Base-by-base conservation (phyloP, 2,888 invertebrate species). In the Eupithecia vulgata region DNA sequence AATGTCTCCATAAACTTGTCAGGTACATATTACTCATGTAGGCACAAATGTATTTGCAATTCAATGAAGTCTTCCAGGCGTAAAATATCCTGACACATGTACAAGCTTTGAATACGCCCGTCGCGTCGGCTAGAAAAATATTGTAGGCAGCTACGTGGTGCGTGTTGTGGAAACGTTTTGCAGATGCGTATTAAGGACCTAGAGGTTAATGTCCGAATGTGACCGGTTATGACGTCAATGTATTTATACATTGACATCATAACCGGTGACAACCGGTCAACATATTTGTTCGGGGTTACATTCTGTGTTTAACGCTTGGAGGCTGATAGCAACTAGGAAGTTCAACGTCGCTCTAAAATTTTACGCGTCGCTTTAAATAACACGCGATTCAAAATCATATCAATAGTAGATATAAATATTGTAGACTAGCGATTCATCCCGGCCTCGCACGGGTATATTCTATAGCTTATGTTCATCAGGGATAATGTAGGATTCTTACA, bases 121-220 rank as follows among this genome's bases (percentile, higher is more conserved):
- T n/a, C n/a, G 0, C 61, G 17, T 34, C 71, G 69, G 77, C 72
- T 75, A 78, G 67, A 81, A 83, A 85, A 81, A 84, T 82, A 82
- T 78, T 76, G 79, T 77, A 78, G 80, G 74, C 80, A 81, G 84
- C 82, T 76, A 17, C 4, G 45, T 45, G 17, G 72, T 82, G 83
- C 87, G 87, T 87, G 87, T 75, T 72, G 57, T 48, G 82, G 83
- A 84, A 85, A 81, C 78, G 78, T 65, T 65, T 73, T 25, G 42
- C 73, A 68, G 61, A 64, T 52, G 48, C 68, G 76, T 70, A 75
- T 68, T 66, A 15, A 76, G 77, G 77, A 67, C 59, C 8, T 42
- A 5, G 40, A 65, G 64, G 40, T 40, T 65, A 65, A 65, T 37
- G 64, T 12, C 40, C 64, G n/a, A 65, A 13, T 13, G 8, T 13